These are phyloP conservation scores for Standfussiana lucernea DNA, from an alignment of 2,888 invertebrate genomes.

Conservation along the genomic window DNA sequence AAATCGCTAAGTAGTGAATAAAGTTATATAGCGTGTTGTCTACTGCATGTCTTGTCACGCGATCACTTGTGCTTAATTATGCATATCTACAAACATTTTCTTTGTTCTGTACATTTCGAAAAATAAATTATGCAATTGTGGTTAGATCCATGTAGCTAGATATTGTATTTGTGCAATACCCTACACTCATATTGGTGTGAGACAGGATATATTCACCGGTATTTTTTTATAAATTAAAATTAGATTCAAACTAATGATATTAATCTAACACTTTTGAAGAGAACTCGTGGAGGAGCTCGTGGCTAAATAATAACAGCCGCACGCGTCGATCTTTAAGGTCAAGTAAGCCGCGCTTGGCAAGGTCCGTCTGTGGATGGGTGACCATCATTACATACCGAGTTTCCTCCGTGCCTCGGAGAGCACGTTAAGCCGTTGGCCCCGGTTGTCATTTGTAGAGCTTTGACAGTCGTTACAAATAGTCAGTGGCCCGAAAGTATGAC, in stretches of 20 bases:
- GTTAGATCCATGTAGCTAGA: background rate
- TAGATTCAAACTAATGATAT: background rate
- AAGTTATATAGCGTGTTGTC: constrained; percentile 51
- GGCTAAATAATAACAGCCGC: too few species aligned
- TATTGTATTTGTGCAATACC: background rate
- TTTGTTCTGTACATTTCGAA: constrained; percentile 47
- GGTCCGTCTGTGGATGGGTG: too few species aligned
- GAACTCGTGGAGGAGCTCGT: too few species aligned
- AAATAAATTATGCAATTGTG: constrained; percentile 30
- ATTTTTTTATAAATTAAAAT: background rate
- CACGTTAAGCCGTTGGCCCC: too few species aligned
- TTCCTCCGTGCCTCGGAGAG: too few species aligned
- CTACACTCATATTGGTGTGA: background rate
- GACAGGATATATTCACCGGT: background rate
- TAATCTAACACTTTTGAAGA: background rate
- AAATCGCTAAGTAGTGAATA: constrained; percentile 33
- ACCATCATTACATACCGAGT: too few species aligned
- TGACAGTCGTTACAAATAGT: too few species aligned
- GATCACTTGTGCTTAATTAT: constrained; percentile 47
- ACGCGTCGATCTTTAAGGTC: too few species aligned
- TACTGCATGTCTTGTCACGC: constrained; percentile 42
- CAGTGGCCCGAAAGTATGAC: too few species aligned
- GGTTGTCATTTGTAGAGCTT: too few species aligned
- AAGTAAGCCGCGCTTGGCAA: too few species aligned
- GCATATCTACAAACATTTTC: constrained; percentile 43